Evolutionary conservation across 2,888 invertebrate species (phyloP), one percentile per base, ranked within the genome.

Genomic region (Poecilobothrus nobilitatus): DNA sequence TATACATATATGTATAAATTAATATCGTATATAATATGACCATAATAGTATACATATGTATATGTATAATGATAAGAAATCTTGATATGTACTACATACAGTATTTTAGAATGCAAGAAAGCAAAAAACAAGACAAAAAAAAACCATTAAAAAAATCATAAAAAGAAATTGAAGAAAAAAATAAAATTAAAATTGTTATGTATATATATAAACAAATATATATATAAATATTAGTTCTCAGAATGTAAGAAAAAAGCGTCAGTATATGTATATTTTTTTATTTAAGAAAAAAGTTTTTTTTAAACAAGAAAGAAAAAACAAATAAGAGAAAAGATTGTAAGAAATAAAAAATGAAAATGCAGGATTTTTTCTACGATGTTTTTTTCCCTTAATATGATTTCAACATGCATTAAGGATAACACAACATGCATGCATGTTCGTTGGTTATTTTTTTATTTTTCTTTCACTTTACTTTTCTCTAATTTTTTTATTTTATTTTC

Each of bases 381-480:
- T 53, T 53, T 53, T 53, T 53, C 18, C 18, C 18, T 15, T 53
- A 53, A 53, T 53, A n/a, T n/a, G n/a, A 53, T 18, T 53, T 53
- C 53, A 53, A 53, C 53, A 53, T 53, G 53, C 53, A 53, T 53
- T 53, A 53, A 53, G 53, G 18, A 53, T 53, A 53, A 53, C 15
- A 53, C 18, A 53, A 53, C 53, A 53, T 53, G 53, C 53, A 53
- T 53, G 53, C 12, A 12, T 15, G 27, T 27, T 27, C 27, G 41
- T 15, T 41, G 41, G 27, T 27, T 27, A 27, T 27, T 41, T 41
- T 41, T 41, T 15, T 41, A 2, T 9, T 8, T 41, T 41, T 41
- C 7, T 41, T 41, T 41, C 41, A 9, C 41, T 41, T 41, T 2
- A 12, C 41, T 41, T 41, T 2, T 8, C 41, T 15, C 15, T 8